Evolutionary conservation across 2,113 vertebrate species (phyloP), one percentile per base, ranked within the genome.

Genomic region (Cyanocitta stelleri): DNA sequence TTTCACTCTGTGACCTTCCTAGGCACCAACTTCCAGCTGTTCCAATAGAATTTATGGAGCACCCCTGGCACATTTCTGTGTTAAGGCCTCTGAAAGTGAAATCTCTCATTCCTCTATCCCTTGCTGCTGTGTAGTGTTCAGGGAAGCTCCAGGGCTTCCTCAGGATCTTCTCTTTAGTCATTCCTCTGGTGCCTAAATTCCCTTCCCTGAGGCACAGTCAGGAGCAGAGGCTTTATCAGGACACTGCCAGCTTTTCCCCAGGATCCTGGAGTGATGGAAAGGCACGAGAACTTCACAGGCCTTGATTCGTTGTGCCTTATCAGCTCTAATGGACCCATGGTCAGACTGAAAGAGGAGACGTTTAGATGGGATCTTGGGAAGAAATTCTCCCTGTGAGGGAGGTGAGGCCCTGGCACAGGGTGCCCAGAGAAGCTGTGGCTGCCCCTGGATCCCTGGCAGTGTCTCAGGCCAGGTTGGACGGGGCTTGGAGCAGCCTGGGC

Each of bases 391-490:
- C 61, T 82, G 6, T 1, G 33, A 52, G 44, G 37, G 8, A 3
- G 27, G 3, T 0, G 0, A 66, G 51, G 59, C 32, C 35, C 43
- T 73, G 67, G 35, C 35, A 58, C 43, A 72, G 51, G 48, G 0
- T 58, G 35, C 3, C 4, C 86, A 80, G 33, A 37, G 76, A 0
- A 66, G 51, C 27, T 73, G 52, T 52, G 59, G 37, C 52, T 74
- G 68, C 18, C 22, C 37, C 68, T 55, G 62, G 52, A 62, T 39
- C 48, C 29, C 33, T 75, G 69, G 54, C 0, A 54, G 7, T 52
- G 19, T 3, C 24, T 62, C 17, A 75, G n/a, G 24, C 29, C 46
- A 29, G 39, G 46, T 0, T 82, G 61, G 46, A 61, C 0, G 0
- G 33, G 15, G 16, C 16, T 59, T 46, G 54, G 39, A 67, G 46